A percentile compares a stretch with the other conserved stretches of the same genome.
Evolutionary conservation across 2,113 vertebrate genomes (phyloP).

Genomic region (Amblyopsis rosae): DNA sequence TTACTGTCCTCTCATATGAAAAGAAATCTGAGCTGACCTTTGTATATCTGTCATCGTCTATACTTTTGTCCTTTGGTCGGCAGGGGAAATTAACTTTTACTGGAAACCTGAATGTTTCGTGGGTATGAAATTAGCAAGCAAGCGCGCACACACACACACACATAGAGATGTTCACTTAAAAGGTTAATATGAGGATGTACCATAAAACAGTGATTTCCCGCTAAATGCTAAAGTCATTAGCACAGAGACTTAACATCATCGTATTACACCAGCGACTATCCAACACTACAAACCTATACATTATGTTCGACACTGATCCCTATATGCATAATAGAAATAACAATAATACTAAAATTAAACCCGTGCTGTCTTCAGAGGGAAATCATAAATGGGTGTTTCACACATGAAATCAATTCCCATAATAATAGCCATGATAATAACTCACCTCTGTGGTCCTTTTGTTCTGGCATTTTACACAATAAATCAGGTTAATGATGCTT

Average conservation of each 20-base stretch:
- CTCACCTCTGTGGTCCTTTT: constrained; percentile 12
- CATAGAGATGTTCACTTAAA: not conserved
- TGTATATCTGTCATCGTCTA: too few relatives aligned
- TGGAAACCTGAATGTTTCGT: too few relatives aligned
- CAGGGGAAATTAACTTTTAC: too few relatives aligned
- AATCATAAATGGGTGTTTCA: constrained; percentile 14
- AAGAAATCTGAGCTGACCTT: not conserved
- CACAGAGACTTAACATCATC: too few relatives aligned
- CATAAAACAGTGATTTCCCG: too few relatives aligned
- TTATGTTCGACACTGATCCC: not conserved
- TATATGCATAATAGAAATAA: constrained; percentile 15
- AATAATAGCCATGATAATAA: constrained; percentile 38
- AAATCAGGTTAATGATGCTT: constrained; percentile 59
- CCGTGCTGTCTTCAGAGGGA: not conserved
- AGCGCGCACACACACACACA: not conserved
- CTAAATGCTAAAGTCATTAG: too few relatives aligned
- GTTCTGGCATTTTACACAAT: constrained; percentile 35
- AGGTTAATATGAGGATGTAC: too few relatives aligned
- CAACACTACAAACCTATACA: too few relatives aligned
- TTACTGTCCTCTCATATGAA: not conserved
- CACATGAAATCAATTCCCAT: constrained; percentile 42
- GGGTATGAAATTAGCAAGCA: too few relatives aligned
- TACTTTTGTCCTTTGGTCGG: too few relatives aligned
- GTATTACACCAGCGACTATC: too few relatives aligned
- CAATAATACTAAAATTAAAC: not conserved